Evolutionary conservation across 2,888 invertebrate species (phyloP), one percentile per base, ranked within the genome.

Genomic region (Choreutis nemorana): DNA sequence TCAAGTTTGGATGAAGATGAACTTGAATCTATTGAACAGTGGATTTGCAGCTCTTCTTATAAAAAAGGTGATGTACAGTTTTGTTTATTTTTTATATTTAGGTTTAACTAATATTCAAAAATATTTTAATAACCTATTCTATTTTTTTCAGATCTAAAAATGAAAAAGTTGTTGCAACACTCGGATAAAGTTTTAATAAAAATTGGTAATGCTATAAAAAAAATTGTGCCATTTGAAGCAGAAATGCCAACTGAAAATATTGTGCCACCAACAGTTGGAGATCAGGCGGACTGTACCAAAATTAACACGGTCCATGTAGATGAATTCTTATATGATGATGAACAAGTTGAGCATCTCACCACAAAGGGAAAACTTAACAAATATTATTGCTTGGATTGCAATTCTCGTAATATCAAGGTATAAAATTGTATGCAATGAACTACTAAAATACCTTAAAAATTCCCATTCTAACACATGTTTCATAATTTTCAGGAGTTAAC

Each of bases 311-410:
- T 81, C 8, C 86, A 87, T 55, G 75, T 89, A 0, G 89, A 89
- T 64, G 85, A 83, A 23, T 89, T 89, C 49, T 68, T 89, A 1
- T 89, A 85, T 66, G 83, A 85, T 41, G 86, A 87, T 35, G 77
- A 82, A 9, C 78, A 82, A 35, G 62, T 87, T 7, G 84, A 86
- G 28, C 39, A 59, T 6, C 42, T 77, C 20, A 55, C 62, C 2
- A 56, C 63, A 38, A 42, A 51, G 15, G 67, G 64, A 14, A 68
- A 64, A 51, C 31, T 78, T 9, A 53, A 55, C 30, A 57, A 55
- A 36, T 48, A 65, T 40, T 77, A 64, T 36, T 78, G 78, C 37
- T 21, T 51, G 9, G 64, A 70, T 38, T 78, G 78, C 33, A 52
- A 57, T 27, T 75, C 71, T 20, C 56, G 62, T 3, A 67, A 73